Percentiles rank a stretch among this genome's conserved stretches.
phyloP scores from a whole-genome alignment of 2,888 invertebrate genomes.

The Tethea ocularis region DNA sequence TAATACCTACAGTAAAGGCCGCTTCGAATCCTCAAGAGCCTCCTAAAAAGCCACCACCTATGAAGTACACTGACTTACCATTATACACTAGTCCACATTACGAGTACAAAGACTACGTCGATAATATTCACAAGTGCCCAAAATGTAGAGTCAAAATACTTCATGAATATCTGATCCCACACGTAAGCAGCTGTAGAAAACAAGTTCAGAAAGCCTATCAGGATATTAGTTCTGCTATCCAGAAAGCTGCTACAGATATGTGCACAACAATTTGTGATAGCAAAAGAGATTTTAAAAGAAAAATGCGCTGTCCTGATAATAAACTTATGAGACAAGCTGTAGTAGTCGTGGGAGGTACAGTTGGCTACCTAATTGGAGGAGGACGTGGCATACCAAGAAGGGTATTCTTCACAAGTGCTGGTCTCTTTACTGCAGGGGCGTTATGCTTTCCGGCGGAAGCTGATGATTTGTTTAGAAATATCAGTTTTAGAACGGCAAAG shows the following conservation, averaged over 20 bases:
- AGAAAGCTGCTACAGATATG: constrained; percentile 20
- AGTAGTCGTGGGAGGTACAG: constrained; percentile 33
- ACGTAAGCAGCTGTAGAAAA: constrained; percentile 40
- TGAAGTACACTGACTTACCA: constrained; percentile 64
- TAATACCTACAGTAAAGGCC: constrained; percentile 54
- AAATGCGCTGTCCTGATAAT: constrained; percentile 53
- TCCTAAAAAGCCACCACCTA: constrained; percentile 55
- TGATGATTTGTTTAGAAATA: constrained; percentile 48
- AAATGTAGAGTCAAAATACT: constrained; percentile 46
- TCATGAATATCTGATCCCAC: constrained; percentile 49
- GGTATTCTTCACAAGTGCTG: constrained; percentile 42
- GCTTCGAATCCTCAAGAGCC: constrained; percentile 21
- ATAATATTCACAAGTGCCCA: constrained; percentile 43
- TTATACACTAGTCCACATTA: constrained; percentile 58
- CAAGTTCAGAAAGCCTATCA: constrained; percentile 18
- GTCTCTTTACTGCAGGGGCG: constrained; percentile 48
- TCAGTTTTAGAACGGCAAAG: constrained; percentile 36
- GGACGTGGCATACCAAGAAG: constrained; percentile 32
- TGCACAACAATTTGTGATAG: constrained; percentile 19
- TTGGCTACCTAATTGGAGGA: constrained; percentile 38
- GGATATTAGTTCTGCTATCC: constrained; percentile 23
- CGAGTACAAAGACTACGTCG: constrained; percentile 55
- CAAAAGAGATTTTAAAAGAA: constrained; percentile 39
- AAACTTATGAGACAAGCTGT: constrained; percentile 39
- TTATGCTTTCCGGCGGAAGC: constrained; percentile 63